These are phyloP conservation scores for Epinotia brunnichana DNA, from an alignment of 2,888 invertebrate species.

Conservation along the genomic window DNA sequence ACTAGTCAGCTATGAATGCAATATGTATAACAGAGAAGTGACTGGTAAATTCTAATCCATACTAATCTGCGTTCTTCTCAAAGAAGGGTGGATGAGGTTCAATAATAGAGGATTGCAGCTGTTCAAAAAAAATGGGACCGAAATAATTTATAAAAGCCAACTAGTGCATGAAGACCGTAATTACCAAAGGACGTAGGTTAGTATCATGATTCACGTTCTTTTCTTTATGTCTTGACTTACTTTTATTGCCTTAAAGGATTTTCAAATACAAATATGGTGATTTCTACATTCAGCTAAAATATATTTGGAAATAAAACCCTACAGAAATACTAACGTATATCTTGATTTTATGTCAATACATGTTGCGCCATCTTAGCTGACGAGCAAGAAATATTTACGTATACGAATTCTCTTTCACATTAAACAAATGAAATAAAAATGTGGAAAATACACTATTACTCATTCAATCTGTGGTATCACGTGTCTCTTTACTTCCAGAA, in stretches of 20 bases:
- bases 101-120: too few species aligned
- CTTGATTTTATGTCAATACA: not conserved
- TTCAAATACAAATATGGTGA: too few species aligned
- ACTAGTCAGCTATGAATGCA: not conserved
- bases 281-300: not conserved
- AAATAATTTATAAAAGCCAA: too few species aligned
- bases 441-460: not conserved
- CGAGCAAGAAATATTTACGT: constrained; percentile 8
- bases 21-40: not conserved
- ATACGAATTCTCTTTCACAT: not conserved
- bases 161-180: too few species aligned
- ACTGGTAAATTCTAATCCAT: too few species aligned
- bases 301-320: not conserved
- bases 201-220: too few species aligned
- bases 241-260: too few species aligned
- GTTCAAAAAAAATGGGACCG: too few species aligned
- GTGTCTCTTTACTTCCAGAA: constrained; percentile 11
- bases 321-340: constrained; percentile 6
- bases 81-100: too few species aligned
- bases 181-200: too few species aligned
- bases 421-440: not conserved
- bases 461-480: constrained; percentile 14
- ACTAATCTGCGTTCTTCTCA: too few species aligned
- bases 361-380: not conserved
- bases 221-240: too few species aligned